Conservation (phyloP, 1,140 invertebrate genomes). For the Macrocentrus cingulum region DNA sequence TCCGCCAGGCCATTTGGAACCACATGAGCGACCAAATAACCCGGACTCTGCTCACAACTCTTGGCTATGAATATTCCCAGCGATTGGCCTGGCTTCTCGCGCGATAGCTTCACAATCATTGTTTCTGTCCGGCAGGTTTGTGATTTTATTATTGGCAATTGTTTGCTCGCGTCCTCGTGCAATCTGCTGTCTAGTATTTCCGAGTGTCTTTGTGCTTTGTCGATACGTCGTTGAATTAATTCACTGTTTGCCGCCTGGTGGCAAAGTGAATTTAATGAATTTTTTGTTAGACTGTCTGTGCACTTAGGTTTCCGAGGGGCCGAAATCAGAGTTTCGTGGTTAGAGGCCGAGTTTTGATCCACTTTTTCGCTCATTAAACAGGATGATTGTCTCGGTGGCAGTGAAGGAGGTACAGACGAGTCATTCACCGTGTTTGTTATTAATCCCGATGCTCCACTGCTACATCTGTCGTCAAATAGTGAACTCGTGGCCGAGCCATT, state of each 20-base stretch:
- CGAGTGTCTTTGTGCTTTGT: slow-evolving; percentile 9
- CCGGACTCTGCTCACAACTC: slow-evolving; percentile 69
- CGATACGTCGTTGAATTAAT: slow-evolving; percentile 22
- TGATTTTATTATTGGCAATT: slow-evolving; percentile 57
- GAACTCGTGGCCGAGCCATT: slow-evolving; percentile 72
- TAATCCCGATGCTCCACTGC: slow-evolving; percentile 63
- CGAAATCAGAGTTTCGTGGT: no score
- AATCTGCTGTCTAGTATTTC: no score
- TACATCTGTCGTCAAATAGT: slow-evolving; percentile 66
- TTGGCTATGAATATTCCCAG: slow-evolving; percentile 85
- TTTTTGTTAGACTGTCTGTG: not conserved
- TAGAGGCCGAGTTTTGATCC: slow-evolving; percentile 38
- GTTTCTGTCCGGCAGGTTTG: slow-evolving; percentile 56
- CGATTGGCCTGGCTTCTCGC: slow-evolving; percentile 69
- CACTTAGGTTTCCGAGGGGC: no score
- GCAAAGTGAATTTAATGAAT: slow-evolving; percentile 29
- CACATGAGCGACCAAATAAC: slow-evolving; percentile 82
- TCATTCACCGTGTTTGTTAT: slow-evolving; percentile 49
- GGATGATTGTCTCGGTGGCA: slow-evolving; percentile 42
- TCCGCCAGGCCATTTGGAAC: slow-evolving; percentile 77
- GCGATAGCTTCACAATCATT: slow-evolving; percentile 70
- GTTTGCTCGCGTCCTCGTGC: slow-evolving; percentile 52
- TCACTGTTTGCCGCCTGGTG: slow-evolving; percentile 28
- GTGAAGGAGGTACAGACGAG: slow-evolving; percentile 44
- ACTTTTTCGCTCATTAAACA: slow-evolving; percentile 28